phyloP scores from a whole-genome alignment of 2,113 vertebrate species.

The Lota lota region DNA sequence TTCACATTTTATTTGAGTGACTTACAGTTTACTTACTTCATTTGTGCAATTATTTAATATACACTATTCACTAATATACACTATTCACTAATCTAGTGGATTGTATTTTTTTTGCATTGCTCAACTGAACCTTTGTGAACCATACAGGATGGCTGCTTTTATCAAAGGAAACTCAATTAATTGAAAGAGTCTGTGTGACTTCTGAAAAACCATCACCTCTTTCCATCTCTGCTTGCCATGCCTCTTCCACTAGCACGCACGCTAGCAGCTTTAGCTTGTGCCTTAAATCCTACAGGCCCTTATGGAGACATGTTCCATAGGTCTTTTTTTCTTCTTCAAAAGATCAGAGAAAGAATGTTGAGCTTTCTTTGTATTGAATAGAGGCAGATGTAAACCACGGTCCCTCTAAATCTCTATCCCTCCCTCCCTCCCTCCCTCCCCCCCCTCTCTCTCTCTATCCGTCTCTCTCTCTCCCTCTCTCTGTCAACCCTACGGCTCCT shows the following conservation, averaged over 20 bases:
- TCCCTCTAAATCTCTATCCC: constrained; percentile 30
- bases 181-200: too few species aligned
- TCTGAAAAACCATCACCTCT: background rate
- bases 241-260: background rate
- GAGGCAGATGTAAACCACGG: constrained; percentile 31
- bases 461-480: constrained; percentile 29
- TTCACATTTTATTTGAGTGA: too few species aligned
- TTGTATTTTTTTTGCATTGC: too few species aligned
- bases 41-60: too few species aligned
- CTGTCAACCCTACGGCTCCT: background rate
- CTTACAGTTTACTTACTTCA: too few species aligned
- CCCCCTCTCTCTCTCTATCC: constrained; percentile 34
- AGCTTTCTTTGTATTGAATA: constrained; percentile 33
- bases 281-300: too few species aligned
- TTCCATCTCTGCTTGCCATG: background rate
- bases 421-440: background rate
- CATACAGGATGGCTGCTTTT: too few species aligned
- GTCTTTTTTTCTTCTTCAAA: constrained; percentile 18
- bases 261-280: too few species aligned
- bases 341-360: constrained; percentile 47
- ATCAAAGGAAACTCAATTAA: too few species aligned
- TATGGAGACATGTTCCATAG: background rate
- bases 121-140: too few species aligned
- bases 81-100: too few species aligned
- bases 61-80: too few species aligned